phyloP scores from a whole-genome alignment of 2,113 vertebrate species.

The Bujurquina vittata region DNA sequence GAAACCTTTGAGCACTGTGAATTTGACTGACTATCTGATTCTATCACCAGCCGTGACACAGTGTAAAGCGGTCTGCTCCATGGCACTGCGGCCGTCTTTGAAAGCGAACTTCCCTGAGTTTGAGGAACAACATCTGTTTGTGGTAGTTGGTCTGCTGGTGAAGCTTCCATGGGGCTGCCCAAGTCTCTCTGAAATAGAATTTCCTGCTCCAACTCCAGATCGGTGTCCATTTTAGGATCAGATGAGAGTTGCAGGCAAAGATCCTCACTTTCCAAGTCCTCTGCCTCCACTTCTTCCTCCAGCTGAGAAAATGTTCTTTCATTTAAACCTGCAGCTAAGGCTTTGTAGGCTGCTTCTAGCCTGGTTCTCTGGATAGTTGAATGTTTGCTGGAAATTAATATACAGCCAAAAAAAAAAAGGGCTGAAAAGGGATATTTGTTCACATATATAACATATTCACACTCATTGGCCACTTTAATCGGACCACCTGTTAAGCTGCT shows the following conservation, averaged over 20 bases:
- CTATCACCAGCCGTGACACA: conserved; percentile 79
- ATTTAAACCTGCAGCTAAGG: conserved; percentile 66
- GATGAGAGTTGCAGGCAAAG: conserved; percentile 36
- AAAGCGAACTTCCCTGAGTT: background rate
- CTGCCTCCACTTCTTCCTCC: conserved; percentile 76
- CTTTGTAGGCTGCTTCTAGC: conserved; percentile 82
- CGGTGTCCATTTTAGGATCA: conserved; percentile 7
- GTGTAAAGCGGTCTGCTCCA: conserved; percentile 63
- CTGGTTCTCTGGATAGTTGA: conserved; percentile 33
- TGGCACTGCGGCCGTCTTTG: background rate
- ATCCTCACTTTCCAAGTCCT: conserved; percentile 45
- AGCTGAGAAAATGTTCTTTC: conserved; percentile 79
- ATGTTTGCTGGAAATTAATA: conserved; percentile 31
- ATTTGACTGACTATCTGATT: conserved; percentile 76
- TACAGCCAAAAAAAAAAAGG: background rate
- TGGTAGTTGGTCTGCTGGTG: conserved; percentile 48
- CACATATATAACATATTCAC: background rate
- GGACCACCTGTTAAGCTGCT: background rate
- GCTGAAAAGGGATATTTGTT: background rate
- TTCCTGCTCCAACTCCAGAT: conserved; percentile 53
- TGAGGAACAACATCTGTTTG: conserved; percentile 18
- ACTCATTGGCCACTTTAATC: background rate
- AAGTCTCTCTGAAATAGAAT: conserved; percentile 34
- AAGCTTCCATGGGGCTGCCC: conserved; percentile 58
- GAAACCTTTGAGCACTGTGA: conserved; percentile 57